Base-by-base conservation (phyloP, 2,888 invertebrate species). In the Alsophila aescularia region DNA sequence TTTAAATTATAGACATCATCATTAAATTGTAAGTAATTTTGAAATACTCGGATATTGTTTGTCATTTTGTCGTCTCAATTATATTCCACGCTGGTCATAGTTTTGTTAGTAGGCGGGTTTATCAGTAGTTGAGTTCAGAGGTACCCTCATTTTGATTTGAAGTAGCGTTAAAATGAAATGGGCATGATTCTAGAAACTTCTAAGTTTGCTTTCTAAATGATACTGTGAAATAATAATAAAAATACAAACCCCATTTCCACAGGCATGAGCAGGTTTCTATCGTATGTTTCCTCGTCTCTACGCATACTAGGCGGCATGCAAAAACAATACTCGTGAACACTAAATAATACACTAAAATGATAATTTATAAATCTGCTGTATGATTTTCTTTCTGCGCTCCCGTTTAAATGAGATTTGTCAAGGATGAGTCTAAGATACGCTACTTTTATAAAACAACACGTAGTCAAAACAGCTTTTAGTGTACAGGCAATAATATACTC, bases 201-300 rank as follows among this genome's bases (percentile, higher is more conserved):
- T 24, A 48, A 14, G 9, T 18, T 12, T 37, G 37, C 29, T 47
- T 15, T 15, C 32, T 37, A 43, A 44, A 36, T 53, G 21, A 15
- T 21, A 53, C 6, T 7, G 42, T 48, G 47, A 39, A 40, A 48
- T 45, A 51, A 51, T 18, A 31, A 34, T 55, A 63, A 37, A 50
- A 65, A 76, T 87, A 90, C 90, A 79, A 84, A 90, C 92, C 91
- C 90, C 83, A 89, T 86, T 62, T 90, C 90, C 67, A 84, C 79
- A 53, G 87, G 87, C 66, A 81, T 77, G 62, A 86, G 81, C 53
- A 88, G 80, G 70, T 85, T 83, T 72, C 74, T 82, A 73, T 88
- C 87, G 73, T 77, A 74, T 65, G 69, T 70, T 66, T 89, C 90
- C 84, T 73, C 67, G 60, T 84, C 83, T 70, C 72, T 83, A 77